Percentiles rank a stretch among this genome's conserved stretches.
phyloP scores from a whole-genome alignment of 2,888 invertebrate species.

The Tetropium fuscum region DNA sequence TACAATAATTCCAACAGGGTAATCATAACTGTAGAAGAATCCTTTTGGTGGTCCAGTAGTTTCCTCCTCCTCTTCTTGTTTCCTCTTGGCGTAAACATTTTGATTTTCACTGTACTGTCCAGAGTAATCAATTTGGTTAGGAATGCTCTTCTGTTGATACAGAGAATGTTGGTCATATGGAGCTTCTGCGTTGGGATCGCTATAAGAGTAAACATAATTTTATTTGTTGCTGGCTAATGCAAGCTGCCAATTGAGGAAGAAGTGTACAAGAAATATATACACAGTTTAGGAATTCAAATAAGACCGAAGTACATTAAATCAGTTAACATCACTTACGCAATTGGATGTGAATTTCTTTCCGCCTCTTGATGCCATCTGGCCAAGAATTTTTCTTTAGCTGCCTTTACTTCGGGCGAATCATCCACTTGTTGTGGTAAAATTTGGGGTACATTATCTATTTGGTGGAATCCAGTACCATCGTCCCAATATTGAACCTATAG shows the following conservation, averaged over 20 bases:
- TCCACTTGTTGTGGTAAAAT: constrained; percentile 73
- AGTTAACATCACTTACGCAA: constrained; percentile 60
- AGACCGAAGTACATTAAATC: too few relatives aligned
- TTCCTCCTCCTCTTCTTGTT: constrained; percentile 58
- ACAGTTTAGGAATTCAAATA: too few relatives aligned
- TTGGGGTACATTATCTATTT: constrained; percentile 78
- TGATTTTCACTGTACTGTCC: constrained; percentile 45
- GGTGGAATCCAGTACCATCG: constrained; percentile 82
- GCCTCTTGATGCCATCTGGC: constrained; percentile 77
- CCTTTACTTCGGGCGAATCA: constrained; percentile 78
- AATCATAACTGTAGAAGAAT: constrained; percentile 79
- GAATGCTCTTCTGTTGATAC: not conserved
- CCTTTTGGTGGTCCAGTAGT: constrained; percentile 71
- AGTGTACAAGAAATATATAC: too few relatives aligned
- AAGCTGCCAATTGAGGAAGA: too few relatives aligned
- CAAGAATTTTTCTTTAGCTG: constrained; percentile 77
- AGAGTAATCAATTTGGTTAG: constrained; percentile 42
- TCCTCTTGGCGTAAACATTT: constrained; percentile 30
- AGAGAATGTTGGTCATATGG: constrained; percentile 13
- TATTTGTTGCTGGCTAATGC: too few relatives aligned
- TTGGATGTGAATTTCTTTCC: constrained; percentile 63
- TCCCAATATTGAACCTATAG: constrained; percentile 78
- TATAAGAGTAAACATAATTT: too few relatives aligned
- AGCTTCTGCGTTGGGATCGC: too few relatives aligned
- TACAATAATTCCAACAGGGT: constrained; percentile 71